phyloP scores from a whole-genome alignment of 2,888 invertebrate genomes.

The Watsonalla binaria region DNA sequence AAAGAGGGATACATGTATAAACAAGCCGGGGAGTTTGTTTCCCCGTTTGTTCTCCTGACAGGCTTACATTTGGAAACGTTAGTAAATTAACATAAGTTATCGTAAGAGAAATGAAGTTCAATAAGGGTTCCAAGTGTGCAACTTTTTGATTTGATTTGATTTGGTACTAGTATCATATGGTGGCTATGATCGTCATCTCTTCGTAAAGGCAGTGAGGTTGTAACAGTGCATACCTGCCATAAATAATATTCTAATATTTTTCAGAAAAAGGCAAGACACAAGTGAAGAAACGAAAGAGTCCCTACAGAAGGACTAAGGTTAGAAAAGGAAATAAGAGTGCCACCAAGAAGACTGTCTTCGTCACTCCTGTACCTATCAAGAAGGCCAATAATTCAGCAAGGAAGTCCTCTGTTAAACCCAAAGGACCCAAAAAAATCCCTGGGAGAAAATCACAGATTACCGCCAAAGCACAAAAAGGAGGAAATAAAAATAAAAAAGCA shows the following conservation, averaged over 20 bases:
- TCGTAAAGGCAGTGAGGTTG: too few relatives aligned
- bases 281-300: constrained; percentile 6
- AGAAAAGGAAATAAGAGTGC: constrained; percentile 1
- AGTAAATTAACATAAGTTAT: too few relatives aligned
- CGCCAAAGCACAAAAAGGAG: constrained; percentile 10
- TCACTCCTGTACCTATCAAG: background rate
- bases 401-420: constrained; percentile 5
- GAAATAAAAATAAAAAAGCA: background rate
- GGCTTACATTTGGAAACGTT: too few relatives aligned
- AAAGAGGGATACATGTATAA: too few relatives aligned
- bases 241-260: background rate
- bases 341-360: constrained; percentile 6
- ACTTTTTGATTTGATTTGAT: too few relatives aligned
- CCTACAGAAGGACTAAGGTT: background rate
- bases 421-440: constrained; percentile 5
- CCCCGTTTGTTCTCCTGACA: too few relatives aligned
- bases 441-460: constrained; percentile 16
- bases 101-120: too few relatives aligned
- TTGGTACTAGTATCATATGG: too few relatives aligned
- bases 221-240: too few relatives aligned
- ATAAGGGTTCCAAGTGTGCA: too few relatives aligned
- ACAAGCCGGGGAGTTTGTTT: too few relatives aligned
- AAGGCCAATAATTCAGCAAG: constrained; percentile 10
- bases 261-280: constrained; percentile 7
- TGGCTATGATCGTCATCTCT: too few relatives aligned